Evolutionary conservation across 2,113 vertebrate species (phyloP).

Genomic region (Mohoua ochrocephala): DNA sequence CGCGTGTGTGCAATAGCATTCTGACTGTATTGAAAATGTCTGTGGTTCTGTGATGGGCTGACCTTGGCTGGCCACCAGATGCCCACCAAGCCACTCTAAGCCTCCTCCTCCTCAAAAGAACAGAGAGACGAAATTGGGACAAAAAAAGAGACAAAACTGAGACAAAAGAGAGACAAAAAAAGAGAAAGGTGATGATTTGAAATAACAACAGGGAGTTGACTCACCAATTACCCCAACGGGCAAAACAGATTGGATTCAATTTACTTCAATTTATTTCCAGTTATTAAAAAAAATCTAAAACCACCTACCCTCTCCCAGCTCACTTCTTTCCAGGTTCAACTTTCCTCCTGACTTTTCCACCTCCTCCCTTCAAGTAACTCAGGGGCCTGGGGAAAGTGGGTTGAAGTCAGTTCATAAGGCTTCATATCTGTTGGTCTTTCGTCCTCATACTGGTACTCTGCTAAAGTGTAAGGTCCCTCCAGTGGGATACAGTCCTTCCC

Average conservation of each 20-base stretch:
- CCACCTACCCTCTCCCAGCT: fast-evolving
- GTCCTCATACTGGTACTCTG: not conserved
- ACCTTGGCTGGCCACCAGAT: not conserved
- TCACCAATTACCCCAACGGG: not conserved
- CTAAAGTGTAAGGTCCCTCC: not conserved
- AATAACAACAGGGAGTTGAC: not conserved
- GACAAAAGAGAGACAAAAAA: not conserved
- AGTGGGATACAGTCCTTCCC: not conserved
- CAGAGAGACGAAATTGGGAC: not conserved
- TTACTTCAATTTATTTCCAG: not conserved
- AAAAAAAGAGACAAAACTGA: not conserved
- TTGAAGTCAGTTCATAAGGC: not conserved
- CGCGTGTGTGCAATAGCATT: not conserved
- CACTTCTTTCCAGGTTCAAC: not conserved
- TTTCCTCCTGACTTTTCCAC: not conserved
- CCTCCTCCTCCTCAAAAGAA: not conserved
- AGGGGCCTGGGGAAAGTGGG: not conserved
- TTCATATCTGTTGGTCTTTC: not conserved
- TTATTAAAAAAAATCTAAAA: not conserved
- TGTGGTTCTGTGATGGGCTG: not conserved
- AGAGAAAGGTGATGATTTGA: not conserved
- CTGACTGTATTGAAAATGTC: not conserved
- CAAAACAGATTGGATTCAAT: not conserved
- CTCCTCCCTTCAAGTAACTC: not conserved
- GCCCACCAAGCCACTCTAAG: not conserved